These are phyloP conservation scores for Microhierax caerulescens DNA, from an alignment of 2,797 vertebrate genomes.

Conservation along the genomic window DNA sequence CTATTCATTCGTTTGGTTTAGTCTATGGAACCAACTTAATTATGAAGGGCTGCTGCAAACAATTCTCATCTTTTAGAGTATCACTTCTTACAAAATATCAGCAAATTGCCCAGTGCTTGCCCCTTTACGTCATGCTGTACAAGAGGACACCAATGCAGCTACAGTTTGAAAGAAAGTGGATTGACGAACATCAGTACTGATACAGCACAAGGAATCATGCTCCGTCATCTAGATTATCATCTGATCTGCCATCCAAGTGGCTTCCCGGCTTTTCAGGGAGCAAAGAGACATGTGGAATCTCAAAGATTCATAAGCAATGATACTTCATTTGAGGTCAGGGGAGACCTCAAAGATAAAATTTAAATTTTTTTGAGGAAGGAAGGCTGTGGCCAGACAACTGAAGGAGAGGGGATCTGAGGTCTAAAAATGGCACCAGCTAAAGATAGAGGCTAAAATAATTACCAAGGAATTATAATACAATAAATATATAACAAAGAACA, in stretches of 20 bases:
- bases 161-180: background rate
- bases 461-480: background rate
- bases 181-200: background rate
- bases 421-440: background rate
- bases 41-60: background rate
- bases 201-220: background rate
- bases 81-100: background rate
- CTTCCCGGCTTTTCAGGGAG: background rate
- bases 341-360: background rate
- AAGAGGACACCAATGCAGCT: background rate
- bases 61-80: background rate
- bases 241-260: background rate
- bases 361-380: background rate
- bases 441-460: background rate
- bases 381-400: background rate
- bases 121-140: background rate
- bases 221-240: background rate
- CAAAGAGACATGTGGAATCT: background rate
- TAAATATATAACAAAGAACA: background rate
- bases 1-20: rapidly evolving
- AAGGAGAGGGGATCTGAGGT: background rate
- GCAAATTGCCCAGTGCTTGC: background rate
- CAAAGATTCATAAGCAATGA: background rate
- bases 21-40: background rate
- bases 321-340: background rate